phyloP scores from a whole-genome alignment of 1,140 invertebrate species.

The Teleogryllus occipitalis region DNA sequence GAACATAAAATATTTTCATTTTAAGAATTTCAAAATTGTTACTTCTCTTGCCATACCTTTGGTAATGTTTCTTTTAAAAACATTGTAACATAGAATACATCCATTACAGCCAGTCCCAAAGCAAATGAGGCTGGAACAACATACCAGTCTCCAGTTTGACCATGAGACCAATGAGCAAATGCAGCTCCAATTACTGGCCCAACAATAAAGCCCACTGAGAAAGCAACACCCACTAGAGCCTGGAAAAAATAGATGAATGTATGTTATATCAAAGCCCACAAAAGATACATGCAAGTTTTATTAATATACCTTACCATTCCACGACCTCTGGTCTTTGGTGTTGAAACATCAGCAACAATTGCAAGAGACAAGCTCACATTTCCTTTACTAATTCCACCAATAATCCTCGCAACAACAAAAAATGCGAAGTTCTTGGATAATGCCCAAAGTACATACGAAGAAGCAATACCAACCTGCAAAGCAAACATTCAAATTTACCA shows the following conservation, averaged over 20 bases:
- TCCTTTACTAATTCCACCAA: conserved; percentile 93
- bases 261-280: neutral
- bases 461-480: conserved; percentile 65
- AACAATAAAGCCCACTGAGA: conserved; percentile 93
- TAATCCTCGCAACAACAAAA: conserved; percentile 86
- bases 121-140: conserved; percentile 79
- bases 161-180: conserved; percentile 65
- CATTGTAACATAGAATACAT: conserved; percentile 68
- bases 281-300: neutral
- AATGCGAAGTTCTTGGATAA: conserved; percentile 78
- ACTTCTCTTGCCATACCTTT: conserved; percentile 39
- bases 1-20: too few relatives aligned
- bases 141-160: conserved; percentile 60
- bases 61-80: conserved; percentile 82
- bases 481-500: conserved; percentile 23
- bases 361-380: conserved; percentile 94
- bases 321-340: conserved; percentile 68
- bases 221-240: conserved; percentile 94
- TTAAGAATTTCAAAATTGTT: neutral
- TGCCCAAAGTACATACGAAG: conserved; percentile 85
- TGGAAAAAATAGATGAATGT: conserved; percentile 40
- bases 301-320: conserved; percentile 72
- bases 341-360: conserved; percentile 87
- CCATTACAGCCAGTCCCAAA: conserved; percentile 62
- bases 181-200: conserved; percentile 90